phyloP scores from a whole-genome alignment of 2,888 invertebrate species.

The Drosophila engyochracea region DNA sequence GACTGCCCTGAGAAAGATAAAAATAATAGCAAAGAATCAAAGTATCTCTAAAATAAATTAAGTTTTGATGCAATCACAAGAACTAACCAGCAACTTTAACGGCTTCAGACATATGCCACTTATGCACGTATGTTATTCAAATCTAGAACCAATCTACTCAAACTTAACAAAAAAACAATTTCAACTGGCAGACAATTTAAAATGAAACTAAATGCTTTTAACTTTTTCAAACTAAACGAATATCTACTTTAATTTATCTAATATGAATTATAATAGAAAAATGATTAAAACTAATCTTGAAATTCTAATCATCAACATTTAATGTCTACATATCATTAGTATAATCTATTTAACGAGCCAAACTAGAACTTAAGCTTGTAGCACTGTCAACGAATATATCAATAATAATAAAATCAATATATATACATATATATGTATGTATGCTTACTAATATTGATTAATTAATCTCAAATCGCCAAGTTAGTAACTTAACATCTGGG shows the following conservation, averaged over 20 bases:
- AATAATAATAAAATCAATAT: neutral
- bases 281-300: neutral
- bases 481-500: conserved; percentile 8
- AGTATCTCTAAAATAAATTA: neutral
- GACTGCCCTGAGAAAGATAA: too few relatives aligned
- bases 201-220: neutral
- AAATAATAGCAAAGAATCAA: neutral
- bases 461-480: neutral
- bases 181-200: neutral
- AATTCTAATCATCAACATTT: neutral
- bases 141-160: neutral
- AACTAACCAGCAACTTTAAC: neutral
- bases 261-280: neutral
- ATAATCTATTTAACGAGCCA: neutral
- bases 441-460: neutral
- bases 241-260: neutral
- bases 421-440: neutral
- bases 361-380: neutral
- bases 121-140: neutral
- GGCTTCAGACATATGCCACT: neutral
- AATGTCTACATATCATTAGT: neutral
- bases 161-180: neutral
- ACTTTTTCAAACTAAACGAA: too few relatives aligned
- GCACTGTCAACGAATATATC: neutral
- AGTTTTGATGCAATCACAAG: neutral